Base-by-base conservation (phyloP, 2,888 invertebrate species). In the Prosapia bicincta region DNA sequence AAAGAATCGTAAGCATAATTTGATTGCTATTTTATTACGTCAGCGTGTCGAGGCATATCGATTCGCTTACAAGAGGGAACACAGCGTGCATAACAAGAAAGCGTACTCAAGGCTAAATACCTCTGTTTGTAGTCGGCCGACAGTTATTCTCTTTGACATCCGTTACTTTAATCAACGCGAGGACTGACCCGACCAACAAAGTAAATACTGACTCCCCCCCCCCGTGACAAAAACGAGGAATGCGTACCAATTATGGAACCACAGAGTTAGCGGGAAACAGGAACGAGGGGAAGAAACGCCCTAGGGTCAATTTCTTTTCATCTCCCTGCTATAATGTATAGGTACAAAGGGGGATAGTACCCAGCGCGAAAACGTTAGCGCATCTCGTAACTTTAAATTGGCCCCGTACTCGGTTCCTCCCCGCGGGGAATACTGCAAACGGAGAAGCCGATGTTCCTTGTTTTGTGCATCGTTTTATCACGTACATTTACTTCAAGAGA, bases 361-460 rank as follows among this genome's bases (percentile, higher is more conserved):
- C 25, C 26, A 26, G 67, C 20, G 66, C 24, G 66, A 66, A 66
- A 66, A 66, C 26, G 66, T 66, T 66, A 67, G 67, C 67, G 67
- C 26, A 67, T 67, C 26, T 26, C 26, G 67, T 67, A 67, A 67
- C 25, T 67, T 67, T 26, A 67, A 67, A 67, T 67, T 67, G 67
- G 25, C n/a, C 26, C n/a, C 67, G 3, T 13, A n/a, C 67, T 15
- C 67, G 24, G 25, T 66, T 66, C 66, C 13, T 26, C 66, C 26
- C 66, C 13, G 1, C 20, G 20, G 20, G 3, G 20, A 20, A 54
- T 54, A 20, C 54, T 20, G 54, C 54, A 5, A 38, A 38, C 38
- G 38, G 38, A 13, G 20, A n/a, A 20, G 54, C 13, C 54, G 54
- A 13, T 38, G 38, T 54, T 54, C 54, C 20, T 54, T 54, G 54